phyloP scores from a whole-genome alignment of 2,113 vertebrate species.

The Pachyramphus minor region DNA sequence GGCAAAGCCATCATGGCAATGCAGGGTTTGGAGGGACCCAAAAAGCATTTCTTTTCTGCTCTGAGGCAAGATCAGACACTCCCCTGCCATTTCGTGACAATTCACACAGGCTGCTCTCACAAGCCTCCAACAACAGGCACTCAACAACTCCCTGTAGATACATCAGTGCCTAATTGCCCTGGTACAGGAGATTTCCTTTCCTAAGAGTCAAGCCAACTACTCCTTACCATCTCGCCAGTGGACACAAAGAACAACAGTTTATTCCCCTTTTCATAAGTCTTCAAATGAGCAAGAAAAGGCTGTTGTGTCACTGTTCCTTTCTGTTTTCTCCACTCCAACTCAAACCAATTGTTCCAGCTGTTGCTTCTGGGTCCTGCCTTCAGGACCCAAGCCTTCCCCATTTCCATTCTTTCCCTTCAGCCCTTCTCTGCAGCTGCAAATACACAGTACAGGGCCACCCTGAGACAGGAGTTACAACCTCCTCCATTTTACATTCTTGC shows the following conservation, averaged over 20 bases:
- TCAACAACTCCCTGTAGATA: neutral
- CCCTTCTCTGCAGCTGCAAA: neutral
- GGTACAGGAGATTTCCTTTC: neutral
- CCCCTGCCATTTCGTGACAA: rapidly evolving
- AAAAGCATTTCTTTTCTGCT: neutral
- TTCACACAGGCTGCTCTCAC: neutral
- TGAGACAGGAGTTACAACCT: neutral
- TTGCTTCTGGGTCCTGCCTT: neutral
- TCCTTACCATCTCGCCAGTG: neutral
- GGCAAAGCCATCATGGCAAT: neutral
- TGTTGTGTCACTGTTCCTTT: neutral
- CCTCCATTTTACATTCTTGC: neutral
- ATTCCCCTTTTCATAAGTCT: neutral
- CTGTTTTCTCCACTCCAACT: neutral
- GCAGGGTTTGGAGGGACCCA: neutral
- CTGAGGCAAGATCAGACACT: neutral
- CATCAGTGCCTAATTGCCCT: neutral
- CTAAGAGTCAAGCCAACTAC: neutral
- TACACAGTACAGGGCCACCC: neutral
- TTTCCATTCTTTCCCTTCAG: neutral
- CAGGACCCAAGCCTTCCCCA: neutral
- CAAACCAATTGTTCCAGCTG: neutral
- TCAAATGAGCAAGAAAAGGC: neutral
- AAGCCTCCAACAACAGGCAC: neutral
- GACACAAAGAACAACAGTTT: neutral